A percentile compares a stretch with the other conserved stretches of the same genome.
Evolutionary conservation across 2,797 vertebrate species (phyloP).

Genomic region (Mus minutoides): DNA sequence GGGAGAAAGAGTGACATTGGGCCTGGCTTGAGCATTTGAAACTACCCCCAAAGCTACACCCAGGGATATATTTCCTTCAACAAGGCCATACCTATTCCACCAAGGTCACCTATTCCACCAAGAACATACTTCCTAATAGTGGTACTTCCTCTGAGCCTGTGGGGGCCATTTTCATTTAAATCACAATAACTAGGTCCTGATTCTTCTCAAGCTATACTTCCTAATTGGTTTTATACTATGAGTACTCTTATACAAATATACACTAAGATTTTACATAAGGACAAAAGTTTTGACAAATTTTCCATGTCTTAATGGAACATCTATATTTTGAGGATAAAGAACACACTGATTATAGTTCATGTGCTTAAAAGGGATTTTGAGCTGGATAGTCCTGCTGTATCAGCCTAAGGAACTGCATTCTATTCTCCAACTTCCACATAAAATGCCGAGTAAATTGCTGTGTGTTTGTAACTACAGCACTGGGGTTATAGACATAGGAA

Average conservation of each 20-base stretch:
- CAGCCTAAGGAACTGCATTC: neutral
- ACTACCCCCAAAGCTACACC: neutral
- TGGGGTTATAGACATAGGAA: neutral
- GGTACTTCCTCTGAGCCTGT: neutral
- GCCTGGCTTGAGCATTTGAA: neutral
- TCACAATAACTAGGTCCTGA: neutral
- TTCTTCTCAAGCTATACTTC: constrained; percentile 36
- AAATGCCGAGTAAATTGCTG: neutral
- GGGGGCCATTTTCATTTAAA: neutral
- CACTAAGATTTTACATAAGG: neutral
- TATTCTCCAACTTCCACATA: neutral
- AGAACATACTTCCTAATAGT: neutral
- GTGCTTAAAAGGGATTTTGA: neutral
- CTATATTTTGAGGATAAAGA: constrained; percentile 12
- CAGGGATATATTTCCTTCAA: neutral
- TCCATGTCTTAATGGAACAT: constrained; percentile 3
- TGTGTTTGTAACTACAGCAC: neutral
- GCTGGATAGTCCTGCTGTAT: neutral
- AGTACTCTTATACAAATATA: neutral
- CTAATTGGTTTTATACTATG: constrained; percentile 13
- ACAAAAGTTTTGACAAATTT: neutral
- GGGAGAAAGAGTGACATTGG: neutral
- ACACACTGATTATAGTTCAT: neutral
- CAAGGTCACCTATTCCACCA: neutral
- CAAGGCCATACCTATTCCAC: neutral